These are phyloP conservation scores for Sebastes nivosus DNA, from an alignment of 2,797 vertebrate genomes.

Conservation along the genomic window DNA sequence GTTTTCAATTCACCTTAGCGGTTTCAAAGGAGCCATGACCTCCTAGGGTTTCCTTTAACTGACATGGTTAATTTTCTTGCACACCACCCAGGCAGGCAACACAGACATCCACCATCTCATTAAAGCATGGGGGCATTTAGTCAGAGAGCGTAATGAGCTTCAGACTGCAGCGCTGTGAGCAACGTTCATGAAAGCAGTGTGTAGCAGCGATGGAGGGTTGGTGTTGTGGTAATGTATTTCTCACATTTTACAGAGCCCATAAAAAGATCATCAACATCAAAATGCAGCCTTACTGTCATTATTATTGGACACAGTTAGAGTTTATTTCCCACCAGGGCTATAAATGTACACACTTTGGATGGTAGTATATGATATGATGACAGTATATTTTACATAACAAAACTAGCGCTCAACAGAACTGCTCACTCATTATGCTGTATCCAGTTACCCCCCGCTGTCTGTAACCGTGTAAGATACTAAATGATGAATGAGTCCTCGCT, in stretches of 20 bases:
- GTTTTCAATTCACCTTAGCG: neutral
- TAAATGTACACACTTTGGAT: neutral
- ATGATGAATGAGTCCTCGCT: slow-evolving; percentile 72
- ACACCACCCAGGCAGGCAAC: slow-evolving; percentile 22
- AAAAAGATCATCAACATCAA: slow-evolving; percentile 8
- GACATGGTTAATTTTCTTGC: slow-evolving; percentile 45
- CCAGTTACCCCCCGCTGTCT: slow-evolving; percentile 45
- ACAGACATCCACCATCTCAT: slow-evolving; percentile 50
- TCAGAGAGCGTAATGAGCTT: slow-evolving; percentile 34
- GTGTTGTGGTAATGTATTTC: neutral
- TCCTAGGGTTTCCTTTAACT: slow-evolving; percentile 55
- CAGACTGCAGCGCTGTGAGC: slow-evolving; percentile 25
- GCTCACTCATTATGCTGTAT: slow-evolving; percentile 31
- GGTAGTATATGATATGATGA: neutral
- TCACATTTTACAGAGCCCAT: neutral
- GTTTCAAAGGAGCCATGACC: slow-evolving; percentile 7
- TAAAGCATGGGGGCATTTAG: slow-evolving; percentile 38
- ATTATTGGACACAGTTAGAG: neutral
- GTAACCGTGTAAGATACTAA: slow-evolving; percentile 66
- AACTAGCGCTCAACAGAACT: neutral
- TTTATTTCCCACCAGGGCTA: neutral
- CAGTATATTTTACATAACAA: neutral
- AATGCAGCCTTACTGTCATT: neutral
- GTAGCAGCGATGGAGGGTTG: neutral
- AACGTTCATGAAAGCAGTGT: slow-evolving; percentile 32